Conservation (phyloP, 2,888 invertebrate genomes). For the Nysson spinosus region DNA sequence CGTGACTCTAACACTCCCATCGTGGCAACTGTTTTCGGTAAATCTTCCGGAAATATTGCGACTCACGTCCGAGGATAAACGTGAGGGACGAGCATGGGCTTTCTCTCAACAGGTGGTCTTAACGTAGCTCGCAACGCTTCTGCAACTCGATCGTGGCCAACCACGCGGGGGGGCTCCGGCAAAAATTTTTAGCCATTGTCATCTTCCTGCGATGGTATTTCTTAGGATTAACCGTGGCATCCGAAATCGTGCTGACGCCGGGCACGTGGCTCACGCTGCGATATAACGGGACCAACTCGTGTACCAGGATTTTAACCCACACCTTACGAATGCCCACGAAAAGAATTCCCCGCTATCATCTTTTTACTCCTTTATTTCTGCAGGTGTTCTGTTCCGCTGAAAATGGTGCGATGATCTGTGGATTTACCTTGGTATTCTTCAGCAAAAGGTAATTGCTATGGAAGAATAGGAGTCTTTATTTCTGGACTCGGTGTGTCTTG, state of each 20-base stretch:
- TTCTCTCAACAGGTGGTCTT: constrained; percentile 62
- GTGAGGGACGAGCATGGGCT: constrained; percentile 39
- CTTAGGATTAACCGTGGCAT: constrained; percentile 49
- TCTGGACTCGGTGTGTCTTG: no score
- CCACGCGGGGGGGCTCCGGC: constrained; percentile 19
- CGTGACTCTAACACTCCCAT: not conserved
- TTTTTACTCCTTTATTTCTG: constrained; percentile 18
- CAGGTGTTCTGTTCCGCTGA: constrained; percentile 12
- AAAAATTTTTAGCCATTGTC: constrained; percentile 62
- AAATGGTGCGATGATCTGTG: not conserved
- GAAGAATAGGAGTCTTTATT: no score
- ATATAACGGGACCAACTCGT: constrained; percentile 59
- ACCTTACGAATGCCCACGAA: constrained; percentile 11
- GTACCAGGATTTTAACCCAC: constrained; percentile 44
- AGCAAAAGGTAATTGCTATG: no score
- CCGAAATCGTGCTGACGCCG: constrained; percentile 58
- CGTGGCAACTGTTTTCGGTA: constrained; percentile 12
- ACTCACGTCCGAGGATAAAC: constrained; percentile 23
- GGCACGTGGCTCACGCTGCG: constrained; percentile 70
- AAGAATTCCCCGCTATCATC: constrained; percentile 13
- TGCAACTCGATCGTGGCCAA: constrained; percentile 29
- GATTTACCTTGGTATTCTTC: no score
- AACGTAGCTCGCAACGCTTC: constrained; percentile 31
- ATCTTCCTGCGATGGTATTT: constrained; percentile 44
- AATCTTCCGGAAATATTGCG: constrained; percentile 33